Base-by-base conservation (phyloP, 2,113 vertebrate genomes). In the Cololabis saira region DNA sequence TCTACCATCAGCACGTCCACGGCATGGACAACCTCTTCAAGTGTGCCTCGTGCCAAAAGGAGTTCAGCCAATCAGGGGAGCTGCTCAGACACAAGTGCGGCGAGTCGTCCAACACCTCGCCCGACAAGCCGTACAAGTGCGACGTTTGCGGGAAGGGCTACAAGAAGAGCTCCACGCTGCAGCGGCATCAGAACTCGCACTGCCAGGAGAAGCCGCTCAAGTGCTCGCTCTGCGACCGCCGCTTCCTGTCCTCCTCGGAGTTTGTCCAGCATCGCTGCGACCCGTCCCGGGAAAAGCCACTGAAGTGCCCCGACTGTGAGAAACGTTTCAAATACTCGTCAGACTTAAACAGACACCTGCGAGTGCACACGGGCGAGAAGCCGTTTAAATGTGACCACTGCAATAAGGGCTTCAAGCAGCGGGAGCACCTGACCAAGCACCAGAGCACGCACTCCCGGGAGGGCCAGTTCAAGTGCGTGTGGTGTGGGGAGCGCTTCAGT, bases 241-340 rank as follows among this genome's bases (percentile, higher is more conserved):
- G 97, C 80, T 99, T 98, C 92, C 95, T 97, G 64, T 98, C 96
- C 12, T 98, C 97, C 0, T 97, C 97, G 0, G 97, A 99, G 72
- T 98, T 99, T 0, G 97, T 98, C 63, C 96, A 98, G 93, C 98
- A 99, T 71, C 95, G 95, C 84, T 98, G 97, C 0, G 96, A 98
- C 86, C 98, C 97, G 0, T 94, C 94, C 5, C 94, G 96, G 0
- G 98, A 99, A 86, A 98, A 97, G 80, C 97, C 98, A 1, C 93
- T 98, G 42, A 97, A 97, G 90, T 99, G 98, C 85, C 93, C 96
- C 0, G 96, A 98, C 87, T 99, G 97, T 11, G 97, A 99, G 74
- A 98, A 98, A 83, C 95, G 97, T 22, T 99, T 99, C 86, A 98
- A 97, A 77, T 99, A 99, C n/a, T 93, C 96, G 0, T 99, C 97